Evolutionary conservation across 1,140 invertebrate species (phyloP), one percentile per base, ranked within the genome.

Genomic region (Pseudomyrmex concolor): DNA sequence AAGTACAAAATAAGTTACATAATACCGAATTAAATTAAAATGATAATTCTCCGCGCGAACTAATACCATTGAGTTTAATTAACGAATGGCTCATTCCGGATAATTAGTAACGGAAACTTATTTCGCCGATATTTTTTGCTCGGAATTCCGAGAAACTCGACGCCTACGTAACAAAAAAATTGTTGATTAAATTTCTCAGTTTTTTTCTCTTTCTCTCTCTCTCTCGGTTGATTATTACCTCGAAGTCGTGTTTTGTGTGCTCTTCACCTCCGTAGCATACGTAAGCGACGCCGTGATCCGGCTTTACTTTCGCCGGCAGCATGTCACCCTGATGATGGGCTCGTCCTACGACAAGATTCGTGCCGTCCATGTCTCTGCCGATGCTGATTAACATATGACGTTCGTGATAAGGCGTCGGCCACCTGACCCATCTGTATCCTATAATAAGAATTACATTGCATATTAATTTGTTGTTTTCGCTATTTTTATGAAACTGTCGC

Each of bases 341-440:
- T 15, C 95, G 88, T 7, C 95, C 95, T 4, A 95, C 93, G 67
- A 93, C 95, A 8, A 95, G 91, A 54, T 92, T 90, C 5, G 89
- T 89, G 8, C 94, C 94, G 83, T 94, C 94, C 43, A 91, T 71
- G 78, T 95, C 95, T 19, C 84, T 81, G 1, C 95, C 95, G 48
- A 93, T 93, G 7, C 87, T 85, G 13, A 95, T 92, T 62, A 95
- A 94, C 80, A 77, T 86, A 22, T 19, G 60, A 22, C 59, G 72
- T 22, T 85, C 76, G n/a, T 13, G 19, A n/a, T 92, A 92, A 34
- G 90, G 91, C 34, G 85, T 83, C 57, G 85, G 85, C 84, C 76
- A 93, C 81, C 91, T 93, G 8, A 91, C 88, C 92, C 92, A 93
- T 83, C 86, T 93, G 84, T 91, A 91, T 71, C 91, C 92, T 92